Conservation (phyloP, 2,797 vertebrate genomes). For the Platyrinchus mystaceus region DNA sequence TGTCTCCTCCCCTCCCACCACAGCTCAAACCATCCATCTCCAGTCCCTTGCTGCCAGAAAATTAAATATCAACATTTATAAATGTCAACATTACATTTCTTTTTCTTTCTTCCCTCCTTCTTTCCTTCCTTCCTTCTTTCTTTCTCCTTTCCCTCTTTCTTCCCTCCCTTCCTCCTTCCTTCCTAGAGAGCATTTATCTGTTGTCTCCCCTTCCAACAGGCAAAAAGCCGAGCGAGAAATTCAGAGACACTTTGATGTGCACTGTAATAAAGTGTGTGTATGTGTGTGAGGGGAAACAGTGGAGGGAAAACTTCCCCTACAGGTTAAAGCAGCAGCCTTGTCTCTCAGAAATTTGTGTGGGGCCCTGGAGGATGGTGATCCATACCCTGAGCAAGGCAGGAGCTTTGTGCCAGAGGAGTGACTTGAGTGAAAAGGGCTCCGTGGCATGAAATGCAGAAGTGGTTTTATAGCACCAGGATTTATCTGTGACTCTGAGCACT, state of each 20-base stretch:
- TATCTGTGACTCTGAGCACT: not conserved
- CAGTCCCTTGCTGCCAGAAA: not conserved
- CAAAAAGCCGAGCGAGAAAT: not conserved
- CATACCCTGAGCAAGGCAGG: not conserved
- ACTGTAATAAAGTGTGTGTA: not conserved
- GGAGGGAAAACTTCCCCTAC: not conserved
- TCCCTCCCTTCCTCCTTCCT: fast-evolving
- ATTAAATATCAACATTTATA: too few species aligned
- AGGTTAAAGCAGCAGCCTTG: not conserved
- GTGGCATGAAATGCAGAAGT: not conserved
- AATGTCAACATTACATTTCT: too few species aligned
- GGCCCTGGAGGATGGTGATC: not conserved
- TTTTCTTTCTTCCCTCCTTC: not conserved
- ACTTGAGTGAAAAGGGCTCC: not conserved
- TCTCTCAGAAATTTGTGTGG: not conserved
- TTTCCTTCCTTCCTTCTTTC: too few species aligned
- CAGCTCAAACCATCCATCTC: not conserved
- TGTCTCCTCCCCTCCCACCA: not conserved
- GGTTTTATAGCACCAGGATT: not conserved
- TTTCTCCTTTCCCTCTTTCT: too few species aligned
- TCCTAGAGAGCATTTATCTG: not conserved
- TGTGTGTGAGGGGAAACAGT: not conserved
- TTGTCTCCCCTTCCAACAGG: not conserved
- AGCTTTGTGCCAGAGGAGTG: not conserved
- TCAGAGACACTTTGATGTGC: not conserved